These are phyloP conservation scores for Hiodon tergisus DNA, from an alignment of 2,113 vertebrate species.

Conservation along the genomic window DNA sequence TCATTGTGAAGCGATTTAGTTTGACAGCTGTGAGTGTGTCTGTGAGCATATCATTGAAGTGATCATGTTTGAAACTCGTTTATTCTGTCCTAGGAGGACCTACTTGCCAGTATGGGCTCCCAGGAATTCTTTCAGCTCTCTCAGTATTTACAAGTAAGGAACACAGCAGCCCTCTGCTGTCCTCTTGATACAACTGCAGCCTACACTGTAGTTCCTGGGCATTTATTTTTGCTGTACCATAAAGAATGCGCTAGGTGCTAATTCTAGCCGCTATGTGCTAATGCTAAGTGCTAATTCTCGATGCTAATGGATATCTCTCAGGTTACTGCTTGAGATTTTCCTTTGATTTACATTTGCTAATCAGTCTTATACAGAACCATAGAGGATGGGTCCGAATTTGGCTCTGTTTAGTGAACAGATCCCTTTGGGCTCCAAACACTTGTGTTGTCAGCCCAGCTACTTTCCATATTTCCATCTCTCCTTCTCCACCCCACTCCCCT, in stretches of 20 bases:
- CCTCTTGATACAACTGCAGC: neutral
- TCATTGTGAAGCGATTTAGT: neutral
- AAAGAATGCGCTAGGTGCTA: no score
- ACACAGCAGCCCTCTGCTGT: slow-evolving; percentile 46
- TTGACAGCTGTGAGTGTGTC: slow-evolving; percentile 10
- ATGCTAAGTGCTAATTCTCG: neutral
- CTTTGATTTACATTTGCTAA: no score
- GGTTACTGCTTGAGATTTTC: neutral
- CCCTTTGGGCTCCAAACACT: no score
- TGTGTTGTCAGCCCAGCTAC: no score
- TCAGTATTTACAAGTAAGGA: slow-evolving; percentile 94
- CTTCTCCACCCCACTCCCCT: slow-evolving; percentile 10
- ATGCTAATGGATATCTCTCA: neutral
- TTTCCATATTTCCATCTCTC: no score
- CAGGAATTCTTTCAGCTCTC: slow-evolving; percentile 99
- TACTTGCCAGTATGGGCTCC: slow-evolving; percentile 99
- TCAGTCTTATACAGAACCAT: no score
- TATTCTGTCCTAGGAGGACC: slow-evolving; percentile 67
- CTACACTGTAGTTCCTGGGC: neutral
- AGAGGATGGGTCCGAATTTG: no score
- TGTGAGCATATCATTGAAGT: slow-evolving; percentile 15
- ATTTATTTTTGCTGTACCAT: neutral
- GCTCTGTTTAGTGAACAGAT: no score
- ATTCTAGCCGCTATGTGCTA: no score
- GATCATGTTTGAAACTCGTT: slow-evolving; percentile 7